Evolutionary conservation across 2,113 vertebrate genomes (phyloP), one percentile per base, ranked within the genome.

Genomic region (Maylandia zebra): DNA sequence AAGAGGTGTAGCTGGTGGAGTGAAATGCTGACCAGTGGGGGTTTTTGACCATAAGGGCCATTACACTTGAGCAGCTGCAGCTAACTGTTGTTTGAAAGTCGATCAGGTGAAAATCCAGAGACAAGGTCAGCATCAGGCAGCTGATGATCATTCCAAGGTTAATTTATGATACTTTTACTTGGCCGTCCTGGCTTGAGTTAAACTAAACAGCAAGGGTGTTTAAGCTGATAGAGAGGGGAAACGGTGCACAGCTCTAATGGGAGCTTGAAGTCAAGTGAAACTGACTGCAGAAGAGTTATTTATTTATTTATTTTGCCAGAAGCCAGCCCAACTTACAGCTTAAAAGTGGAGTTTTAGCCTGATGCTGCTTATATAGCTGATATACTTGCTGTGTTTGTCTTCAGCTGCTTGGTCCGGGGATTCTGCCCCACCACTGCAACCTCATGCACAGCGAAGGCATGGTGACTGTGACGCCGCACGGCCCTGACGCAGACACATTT

Each of bases 391-490:
- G 14, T 3, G 8, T 82, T 27, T n/a, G 5, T 17, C 50, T 81
- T 3, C 53, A 99, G 98, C 95, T 99, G 74, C 97, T 99, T 41
- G 99, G 98, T 5, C 97, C 98, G 3, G 99, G 99, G 34, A 97
- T 99, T 85, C 97, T 98, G 14, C 98, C 98, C 56, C 98, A 99
- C 94, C 98, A 99, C 93, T 99, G 99, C 92, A 97, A 99, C 94
- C 97, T 99, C 84, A 98, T 97, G 87, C 98, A 99, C 93, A 97
- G 97, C 82, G 98, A 99, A n/a, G 98, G 98, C 1, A 97, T 99
- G 92, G 98, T 99, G 66, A 99, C 97, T 0, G 98, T 99, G 90
- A 99, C 98, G 1, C 99, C 99, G 0, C 97, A 97, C 92, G 97
- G 96, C 81, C 96, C 97, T 45, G 98, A 98, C 6, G 98, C 98